Percentiles rank a stretch among this genome's conserved stretches.
Evolutionary conservation across 2,888 invertebrate genomes (phyloP).

Genomic region (Agonopterix alstromeriana): DNA sequence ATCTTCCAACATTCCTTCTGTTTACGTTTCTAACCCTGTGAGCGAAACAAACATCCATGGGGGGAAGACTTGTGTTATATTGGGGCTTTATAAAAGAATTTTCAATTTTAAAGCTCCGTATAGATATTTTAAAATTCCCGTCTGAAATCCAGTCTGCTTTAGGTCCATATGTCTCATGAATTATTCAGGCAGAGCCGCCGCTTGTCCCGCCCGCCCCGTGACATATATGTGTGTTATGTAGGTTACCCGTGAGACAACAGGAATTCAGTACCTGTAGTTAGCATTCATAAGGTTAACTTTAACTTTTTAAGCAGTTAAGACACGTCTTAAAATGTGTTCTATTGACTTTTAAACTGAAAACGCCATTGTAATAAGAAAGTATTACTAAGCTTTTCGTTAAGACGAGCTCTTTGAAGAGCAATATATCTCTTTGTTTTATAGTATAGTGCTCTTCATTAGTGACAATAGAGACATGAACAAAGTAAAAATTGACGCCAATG

Average conservation of each 20-base stretch:
- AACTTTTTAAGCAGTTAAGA: background rate
- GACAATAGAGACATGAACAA: no score
- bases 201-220: constrained; percentile 54
- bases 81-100: constrained; percentile 53
- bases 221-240: constrained; percentile 42
- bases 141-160: constrained; percentile 73
- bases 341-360: no score
- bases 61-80: constrained; percentile 1
- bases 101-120: constrained; percentile 61
- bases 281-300: background rate
- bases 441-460: no score
- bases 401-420: no score
- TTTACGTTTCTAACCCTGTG: no score
- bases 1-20: no score
- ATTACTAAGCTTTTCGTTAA: no score
- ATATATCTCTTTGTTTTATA: no score
- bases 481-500: no score
- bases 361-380: no score
- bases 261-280: constrained; percentile 9
- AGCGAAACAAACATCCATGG: background rate
- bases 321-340: no score
- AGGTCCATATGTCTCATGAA: constrained; percentile 75
- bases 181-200: constrained; percentile 59
- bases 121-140: constrained; percentile 71
- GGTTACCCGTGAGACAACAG: constrained; percentile 19